phyloP scores from a whole-genome alignment of 2,888 invertebrate genomes.

The Campoplex capitator region DNA sequence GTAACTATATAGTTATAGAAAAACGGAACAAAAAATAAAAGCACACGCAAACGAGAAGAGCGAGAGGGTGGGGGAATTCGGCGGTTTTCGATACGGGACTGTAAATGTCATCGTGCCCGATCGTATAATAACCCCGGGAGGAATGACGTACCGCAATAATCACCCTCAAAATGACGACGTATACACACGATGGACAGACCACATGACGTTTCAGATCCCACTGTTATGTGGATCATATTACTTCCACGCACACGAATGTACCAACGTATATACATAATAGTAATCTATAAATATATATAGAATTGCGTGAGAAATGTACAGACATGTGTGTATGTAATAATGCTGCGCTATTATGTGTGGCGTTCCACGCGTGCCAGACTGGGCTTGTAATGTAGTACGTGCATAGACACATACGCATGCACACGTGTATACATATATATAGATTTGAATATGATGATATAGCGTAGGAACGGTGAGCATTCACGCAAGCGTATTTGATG shows the following conservation, averaged over 20 bases:
- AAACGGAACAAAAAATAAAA: background rate
- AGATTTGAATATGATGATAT: background rate
- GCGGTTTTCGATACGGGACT: background rate
- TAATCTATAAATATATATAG: slow-evolving; percentile 3
- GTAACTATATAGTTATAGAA: background rate
- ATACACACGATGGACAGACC: background rate
- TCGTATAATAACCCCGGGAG: slow-evolving; percentile 16
- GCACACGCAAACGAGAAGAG: background rate
- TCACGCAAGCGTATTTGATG: slow-evolving; percentile 35
- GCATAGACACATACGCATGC: too few relatives aligned
- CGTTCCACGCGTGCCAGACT: slow-evolving; percentile 28
- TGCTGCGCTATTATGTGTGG: slow-evolving; percentile 28
- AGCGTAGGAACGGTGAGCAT: slow-evolving; percentile 1
- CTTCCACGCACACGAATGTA: background rate
- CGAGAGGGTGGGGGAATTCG: background rate
- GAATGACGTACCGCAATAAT: slow-evolving; percentile 35
- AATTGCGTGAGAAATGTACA: slow-evolving; percentile 5
- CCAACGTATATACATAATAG: too few relatives aligned
- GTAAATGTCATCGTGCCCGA: slow-evolving; percentile 22
- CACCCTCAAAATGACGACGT: slow-evolving; percentile 19
- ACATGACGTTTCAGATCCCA: slow-evolving; percentile 68
- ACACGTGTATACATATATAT: background rate
- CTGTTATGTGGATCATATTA: slow-evolving; percentile 72
- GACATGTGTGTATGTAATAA: slow-evolving; percentile 12
- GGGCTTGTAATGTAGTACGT: background rate